These are phyloP conservation scores for Tragelaphus imberbis DNA, from an alignment of 2,113 vertebrate genomes.

Conservation along the genomic window DNA sequence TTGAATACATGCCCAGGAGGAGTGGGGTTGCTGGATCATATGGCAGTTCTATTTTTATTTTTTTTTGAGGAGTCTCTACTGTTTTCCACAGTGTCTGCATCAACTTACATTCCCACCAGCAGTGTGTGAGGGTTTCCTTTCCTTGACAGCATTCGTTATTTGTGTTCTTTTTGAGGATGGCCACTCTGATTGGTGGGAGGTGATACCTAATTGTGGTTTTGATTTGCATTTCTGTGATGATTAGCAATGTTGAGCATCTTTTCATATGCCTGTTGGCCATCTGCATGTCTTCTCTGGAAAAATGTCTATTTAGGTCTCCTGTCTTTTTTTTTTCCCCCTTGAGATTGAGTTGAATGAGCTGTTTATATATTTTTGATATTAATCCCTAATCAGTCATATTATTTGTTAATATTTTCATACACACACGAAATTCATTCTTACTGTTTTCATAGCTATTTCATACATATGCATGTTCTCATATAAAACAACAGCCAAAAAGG, in stretches of 20 bases:
- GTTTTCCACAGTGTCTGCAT: not conserved
- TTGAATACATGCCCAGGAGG: not conserved
- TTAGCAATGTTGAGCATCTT: not conserved
- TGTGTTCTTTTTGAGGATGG: not conserved
- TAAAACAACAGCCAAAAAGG: not conserved
- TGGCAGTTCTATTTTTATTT: not conserved
- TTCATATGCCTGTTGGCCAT: not conserved
- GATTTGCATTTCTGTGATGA: not conserved
- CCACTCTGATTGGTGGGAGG: not conserved
- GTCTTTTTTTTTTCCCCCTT: not conserved
- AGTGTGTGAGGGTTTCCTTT: not conserved
- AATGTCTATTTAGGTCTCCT: not conserved
- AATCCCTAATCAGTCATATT: not conserved
- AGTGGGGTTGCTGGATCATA: not conserved
- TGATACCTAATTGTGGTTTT: not conserved
- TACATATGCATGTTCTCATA: not conserved
- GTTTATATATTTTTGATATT: not conserved
- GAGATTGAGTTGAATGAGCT: not conserved
- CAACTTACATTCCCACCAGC: not conserved
- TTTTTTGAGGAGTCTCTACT: not conserved
- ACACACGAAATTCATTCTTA: not conserved
- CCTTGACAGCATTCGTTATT: not conserved
- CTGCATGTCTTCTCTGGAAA: not conserved
- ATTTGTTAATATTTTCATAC: not conserved
- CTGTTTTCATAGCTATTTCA: not conserved